These are phyloP conservation scores for Podarcis raffonei DNA, from an alignment of 2,113 vertebrate genomes.

Conservation along the genomic window DNA sequence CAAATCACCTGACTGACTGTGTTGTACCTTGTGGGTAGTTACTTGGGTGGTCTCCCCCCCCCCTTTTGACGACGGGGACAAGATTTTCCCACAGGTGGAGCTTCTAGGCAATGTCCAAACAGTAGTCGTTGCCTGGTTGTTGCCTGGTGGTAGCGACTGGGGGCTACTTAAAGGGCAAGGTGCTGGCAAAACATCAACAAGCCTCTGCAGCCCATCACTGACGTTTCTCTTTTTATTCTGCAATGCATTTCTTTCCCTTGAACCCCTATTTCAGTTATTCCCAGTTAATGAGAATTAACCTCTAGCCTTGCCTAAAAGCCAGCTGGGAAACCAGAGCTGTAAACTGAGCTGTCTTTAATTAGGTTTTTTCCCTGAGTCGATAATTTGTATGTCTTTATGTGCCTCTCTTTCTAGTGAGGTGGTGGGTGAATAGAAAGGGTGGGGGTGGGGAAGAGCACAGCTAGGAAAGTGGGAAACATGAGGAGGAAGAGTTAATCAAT, in stretches of 20 bases:
- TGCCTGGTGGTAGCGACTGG: too few species aligned
- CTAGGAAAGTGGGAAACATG: not conserved
- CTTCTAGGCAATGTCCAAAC: too few species aligned
- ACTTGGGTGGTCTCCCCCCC: not conserved
- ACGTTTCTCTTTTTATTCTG: accelerated
- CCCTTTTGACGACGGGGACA: too few species aligned
- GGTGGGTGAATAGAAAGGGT: not conserved
- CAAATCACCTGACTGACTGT: not conserved
- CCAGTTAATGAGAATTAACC: slow-evolving; percentile 1
- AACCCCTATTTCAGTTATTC: accelerated
- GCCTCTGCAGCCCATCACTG: too few species aligned
- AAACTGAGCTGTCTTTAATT: slow-evolving; percentile 2
- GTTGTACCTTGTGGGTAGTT: too few species aligned
- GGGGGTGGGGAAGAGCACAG: not conserved
- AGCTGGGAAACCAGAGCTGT: not conserved
- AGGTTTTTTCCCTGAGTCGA: not conserved
- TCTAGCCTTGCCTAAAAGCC: not conserved
- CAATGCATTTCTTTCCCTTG: accelerated
- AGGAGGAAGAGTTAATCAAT: slow-evolving; percentile 27
- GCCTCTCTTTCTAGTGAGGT: not conserved
- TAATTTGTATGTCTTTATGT: not conserved
- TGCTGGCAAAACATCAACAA: too few species aligned
- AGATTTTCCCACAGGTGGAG: too few species aligned
- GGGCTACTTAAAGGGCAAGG: too few species aligned
- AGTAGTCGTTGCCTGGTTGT: too few species aligned